Percentiles rank a stretch among this genome's conserved stretches.
phyloP scores from a whole-genome alignment of 2,888 invertebrate species.

The Sisyra nigra region DNA sequence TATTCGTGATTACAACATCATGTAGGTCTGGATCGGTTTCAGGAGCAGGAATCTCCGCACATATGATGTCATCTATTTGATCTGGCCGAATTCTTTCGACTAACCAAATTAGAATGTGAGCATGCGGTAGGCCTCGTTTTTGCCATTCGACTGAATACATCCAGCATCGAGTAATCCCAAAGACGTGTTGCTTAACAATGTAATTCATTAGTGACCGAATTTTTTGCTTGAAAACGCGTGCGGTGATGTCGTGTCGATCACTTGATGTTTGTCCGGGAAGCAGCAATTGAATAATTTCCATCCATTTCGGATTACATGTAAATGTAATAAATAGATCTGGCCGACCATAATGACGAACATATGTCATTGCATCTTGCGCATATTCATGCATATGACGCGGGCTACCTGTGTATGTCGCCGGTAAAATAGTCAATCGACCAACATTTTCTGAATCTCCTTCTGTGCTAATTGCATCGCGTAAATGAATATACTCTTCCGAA shows the following conservation, averaged over 20 bases:
- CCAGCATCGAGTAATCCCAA: slow-evolving; percentile 14
- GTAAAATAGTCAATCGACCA: slow-evolving; percentile 17
- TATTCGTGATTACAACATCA: slow-evolving; percentile 12
- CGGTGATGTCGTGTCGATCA: slow-evolving; percentile 18
- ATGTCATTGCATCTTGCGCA: slow-evolving; percentile 18
- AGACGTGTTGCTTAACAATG: slow-evolving; percentile 12
- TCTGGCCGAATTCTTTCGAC: slow-evolving; percentile 5
- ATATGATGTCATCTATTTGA: slow-evolving; percentile 10
- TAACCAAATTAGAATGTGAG: slow-evolving; percentile 14
- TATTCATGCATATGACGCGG: slow-evolving; percentile 17
- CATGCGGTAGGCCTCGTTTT: slow-evolving; percentile 12
- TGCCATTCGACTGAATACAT: slow-evolving; percentile 12
- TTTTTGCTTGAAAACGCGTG: slow-evolving; percentile 15
- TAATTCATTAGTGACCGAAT: slow-evolving; percentile 11
- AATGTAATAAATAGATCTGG: slow-evolving; percentile 15
- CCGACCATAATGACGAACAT: slow-evolving; percentile 19
- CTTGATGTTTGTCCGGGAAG: slow-evolving; percentile 11
- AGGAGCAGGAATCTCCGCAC: slow-evolving; percentile 11
- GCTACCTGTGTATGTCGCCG: slow-evolving; percentile 17
- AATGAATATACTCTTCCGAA: slow-evolving; percentile 19
- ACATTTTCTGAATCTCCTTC: slow-evolving; percentile 16
- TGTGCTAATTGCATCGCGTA: slow-evolving; percentile 16
- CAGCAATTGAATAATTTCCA: slow-evolving; percentile 14
- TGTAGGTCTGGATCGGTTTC: slow-evolving; percentile 9
- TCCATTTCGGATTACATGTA: slow-evolving; percentile 17